These are phyloP conservation scores for Petrocephalus zakoni DNA, from an alignment of 2,113 vertebrate species.

Conservation along the genomic window DNA sequence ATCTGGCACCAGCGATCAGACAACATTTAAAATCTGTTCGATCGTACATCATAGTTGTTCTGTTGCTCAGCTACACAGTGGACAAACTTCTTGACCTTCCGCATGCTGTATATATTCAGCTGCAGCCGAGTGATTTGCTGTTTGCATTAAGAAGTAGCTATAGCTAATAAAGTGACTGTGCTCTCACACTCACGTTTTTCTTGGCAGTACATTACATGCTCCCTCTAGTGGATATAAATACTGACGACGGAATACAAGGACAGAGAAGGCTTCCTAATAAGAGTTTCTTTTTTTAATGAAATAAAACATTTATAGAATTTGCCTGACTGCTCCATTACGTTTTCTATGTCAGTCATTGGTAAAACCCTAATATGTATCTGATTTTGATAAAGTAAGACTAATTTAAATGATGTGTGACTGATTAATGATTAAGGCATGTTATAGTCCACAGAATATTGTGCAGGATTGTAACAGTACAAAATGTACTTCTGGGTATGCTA, in stretches of 20 bases:
- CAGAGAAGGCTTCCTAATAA: not conserved
- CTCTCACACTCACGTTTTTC: not conserved
- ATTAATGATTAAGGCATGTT: not conserved
- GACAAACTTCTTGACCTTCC: not conserved
- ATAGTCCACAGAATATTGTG: not conserved
- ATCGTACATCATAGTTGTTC: not conserved
- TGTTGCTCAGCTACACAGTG: not conserved
- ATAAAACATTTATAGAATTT: not conserved
- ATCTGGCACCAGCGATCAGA: not conserved
- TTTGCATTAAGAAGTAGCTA: not conserved
- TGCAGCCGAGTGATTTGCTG: not conserved
- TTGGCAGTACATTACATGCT: conserved; percentile 50
- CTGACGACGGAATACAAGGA: not conserved
- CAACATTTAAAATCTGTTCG: not conserved
- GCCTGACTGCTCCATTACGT: not conserved
- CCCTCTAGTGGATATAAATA: conserved; percentile 61
- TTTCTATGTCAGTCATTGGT: not conserved
- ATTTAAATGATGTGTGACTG: conserved; percentile 5
- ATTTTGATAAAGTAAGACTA: not conserved
- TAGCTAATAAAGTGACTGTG: not conserved
- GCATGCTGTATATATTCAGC: not conserved
- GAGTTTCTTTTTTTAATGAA: not conserved
- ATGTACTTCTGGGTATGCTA: not conserved
- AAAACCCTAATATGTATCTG: not conserved
- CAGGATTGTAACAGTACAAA: not conserved